phyloP scores from a whole-genome alignment of 2,113 vertebrate species.

The Antechinus stuartii region DNA sequence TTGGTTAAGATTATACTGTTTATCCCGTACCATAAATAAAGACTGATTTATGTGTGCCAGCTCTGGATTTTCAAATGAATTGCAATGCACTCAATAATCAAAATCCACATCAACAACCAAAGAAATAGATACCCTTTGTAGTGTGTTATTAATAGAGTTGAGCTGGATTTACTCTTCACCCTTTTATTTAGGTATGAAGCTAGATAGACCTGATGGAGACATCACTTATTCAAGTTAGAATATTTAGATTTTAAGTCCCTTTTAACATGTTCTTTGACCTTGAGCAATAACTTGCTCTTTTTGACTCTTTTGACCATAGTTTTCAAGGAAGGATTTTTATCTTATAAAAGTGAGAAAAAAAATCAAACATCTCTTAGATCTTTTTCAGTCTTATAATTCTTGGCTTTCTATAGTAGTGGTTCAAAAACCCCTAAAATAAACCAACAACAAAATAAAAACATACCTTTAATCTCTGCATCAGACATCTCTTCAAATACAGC shows the following conservation, averaged over 20 bases:
- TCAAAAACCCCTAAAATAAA: neutral
- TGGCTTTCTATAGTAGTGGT: neutral
- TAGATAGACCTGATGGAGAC: neutral
- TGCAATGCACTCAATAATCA: neutral
- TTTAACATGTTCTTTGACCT: neutral
- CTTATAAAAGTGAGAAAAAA: neutral
- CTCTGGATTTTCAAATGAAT: neutral
- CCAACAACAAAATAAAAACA: neutral
- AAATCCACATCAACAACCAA: neutral
- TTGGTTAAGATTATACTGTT: neutral
- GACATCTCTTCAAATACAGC: neutral
- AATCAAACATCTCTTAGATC: neutral
- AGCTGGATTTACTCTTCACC: neutral
- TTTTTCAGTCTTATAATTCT: neutral
- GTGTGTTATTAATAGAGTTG: neutral
- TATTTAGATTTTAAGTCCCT: neutral
- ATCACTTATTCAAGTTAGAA: neutral
- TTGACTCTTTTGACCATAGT: neutral
- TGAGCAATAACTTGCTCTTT: neutral
- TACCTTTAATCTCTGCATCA: neutral
- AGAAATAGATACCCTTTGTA: neutral
- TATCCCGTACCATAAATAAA: neutral
- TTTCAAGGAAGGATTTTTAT: neutral
- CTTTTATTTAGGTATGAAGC: neutral
- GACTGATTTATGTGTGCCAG: neutral